Evolutionary conservation across 2,113 vertebrate genomes (phyloP).

Genomic region (Zosterops borbonicus): DNA sequence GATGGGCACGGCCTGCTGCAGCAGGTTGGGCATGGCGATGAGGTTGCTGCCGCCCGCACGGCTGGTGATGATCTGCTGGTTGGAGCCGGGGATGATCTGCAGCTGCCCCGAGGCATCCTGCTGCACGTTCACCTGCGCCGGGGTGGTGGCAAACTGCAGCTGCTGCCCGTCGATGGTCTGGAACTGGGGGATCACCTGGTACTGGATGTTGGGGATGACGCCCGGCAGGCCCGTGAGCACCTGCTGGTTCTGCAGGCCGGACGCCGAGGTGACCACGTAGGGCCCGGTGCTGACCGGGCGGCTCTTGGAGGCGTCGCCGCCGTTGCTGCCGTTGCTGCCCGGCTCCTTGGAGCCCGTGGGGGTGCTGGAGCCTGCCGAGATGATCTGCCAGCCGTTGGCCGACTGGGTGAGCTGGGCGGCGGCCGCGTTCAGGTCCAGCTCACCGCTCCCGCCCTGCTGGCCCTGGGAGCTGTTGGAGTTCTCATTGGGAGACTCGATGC

Average conservation of each 20-base stretch:
- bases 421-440: slow-evolving; percentile 84
- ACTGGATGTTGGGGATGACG: slow-evolving; percentile 92
- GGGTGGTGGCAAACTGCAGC: slow-evolving; percentile 85
- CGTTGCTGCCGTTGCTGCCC: slow-evolving; percentile 63
- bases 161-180: slow-evolving; percentile 94
- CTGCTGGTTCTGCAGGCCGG: slow-evolving; percentile 87
- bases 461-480: slow-evolving; percentile 81
- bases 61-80: slow-evolving; percentile 88
- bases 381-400: slow-evolving; percentile 92
- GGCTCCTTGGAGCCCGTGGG: slow-evolving; percentile 77
- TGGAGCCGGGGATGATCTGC: slow-evolving; percentile 85
- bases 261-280: slow-evolving; percentile 85
- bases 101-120: slow-evolving; percentile 91
- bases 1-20: slow-evolving; percentile 92
- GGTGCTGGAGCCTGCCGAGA: slow-evolving; percentile 80
- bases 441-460: slow-evolving; percentile 77
- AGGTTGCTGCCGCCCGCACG: slow-evolving; percentile 83
- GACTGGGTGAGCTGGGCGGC: slow-evolving; percentile 83
- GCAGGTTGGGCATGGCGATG: slow-evolving; percentile 88
- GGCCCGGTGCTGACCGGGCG: slow-evolving; percentile 78
- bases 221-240: slow-evolving; percentile 87
- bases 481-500: slow-evolving; percentile 92
- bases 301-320: slow-evolving; percentile 72
- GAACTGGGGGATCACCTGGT: slow-evolving; percentile 96
- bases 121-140: slow-evolving; percentile 77